phyloP scores from a whole-genome alignment of 2,797 vertebrate genomes.

The Balearica regulorum region DNA sequence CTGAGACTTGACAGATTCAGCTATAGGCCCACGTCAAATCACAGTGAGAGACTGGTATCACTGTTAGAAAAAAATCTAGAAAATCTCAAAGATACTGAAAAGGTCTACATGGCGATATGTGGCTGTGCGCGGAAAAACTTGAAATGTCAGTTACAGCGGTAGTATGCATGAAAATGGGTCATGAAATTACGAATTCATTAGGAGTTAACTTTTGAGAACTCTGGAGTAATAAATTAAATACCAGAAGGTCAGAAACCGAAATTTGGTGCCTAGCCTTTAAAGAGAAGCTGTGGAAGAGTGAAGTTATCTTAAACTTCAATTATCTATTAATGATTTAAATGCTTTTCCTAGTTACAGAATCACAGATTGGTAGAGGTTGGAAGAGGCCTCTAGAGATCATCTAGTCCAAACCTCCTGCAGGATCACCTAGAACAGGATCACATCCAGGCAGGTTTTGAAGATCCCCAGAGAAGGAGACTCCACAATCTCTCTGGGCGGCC shows the following conservation, averaged over 20 bases:
- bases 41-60: background rate
- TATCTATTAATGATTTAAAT: background rate
- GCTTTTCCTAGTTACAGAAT: background rate
- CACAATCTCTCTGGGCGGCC: too few species aligned
- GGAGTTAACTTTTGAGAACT: background rate
- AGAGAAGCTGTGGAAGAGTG: background rate
- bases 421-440: too few species aligned
- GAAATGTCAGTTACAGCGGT: rapidly evolving
- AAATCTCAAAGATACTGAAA: background rate
- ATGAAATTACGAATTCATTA: background rate
- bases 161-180: background rate
- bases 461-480: too few species aligned
- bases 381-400: too few species aligned
- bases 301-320: background rate
- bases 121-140: background rate
- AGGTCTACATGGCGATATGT: rapidly evolving
- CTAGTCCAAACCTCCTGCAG: too few species aligned
- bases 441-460: too few species aligned
- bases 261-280: rapidly evolving
- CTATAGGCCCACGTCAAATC: background rate
- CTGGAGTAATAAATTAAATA: background rate
- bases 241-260: background rate
- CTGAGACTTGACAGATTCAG: background rate
- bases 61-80: background rate
- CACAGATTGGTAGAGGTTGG: too few species aligned